Conservation (phyloP, 1,140 invertebrate genomes). For the Zaprionus camerounensis region DNA sequence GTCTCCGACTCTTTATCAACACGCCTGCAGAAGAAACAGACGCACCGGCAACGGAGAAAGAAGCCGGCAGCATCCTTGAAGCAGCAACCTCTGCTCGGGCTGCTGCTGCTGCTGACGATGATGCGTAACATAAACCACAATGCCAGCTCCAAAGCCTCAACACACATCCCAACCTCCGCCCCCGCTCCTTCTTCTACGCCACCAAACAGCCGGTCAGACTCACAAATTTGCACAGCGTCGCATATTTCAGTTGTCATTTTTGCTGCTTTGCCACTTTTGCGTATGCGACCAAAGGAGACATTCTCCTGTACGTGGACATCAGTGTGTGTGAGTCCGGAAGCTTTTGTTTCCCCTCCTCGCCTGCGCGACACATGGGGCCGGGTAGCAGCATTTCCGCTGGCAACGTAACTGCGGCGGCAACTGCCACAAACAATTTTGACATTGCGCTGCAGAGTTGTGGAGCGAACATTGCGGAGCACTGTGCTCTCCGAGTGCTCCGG, state of each 20-base stretch:
- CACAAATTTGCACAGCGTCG: slow-evolving; percentile 60
- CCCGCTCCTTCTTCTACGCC: neutral
- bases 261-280: slow-evolving; percentile 73
- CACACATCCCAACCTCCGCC: slow-evolving; percentile 22
- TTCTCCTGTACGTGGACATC: neutral
- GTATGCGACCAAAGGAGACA: slow-evolving; percentile 41
- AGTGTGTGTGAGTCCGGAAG: slow-evolving; percentile 24
- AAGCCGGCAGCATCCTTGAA: slow-evolving; percentile 18
- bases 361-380: neutral
- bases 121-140: slow-evolving; percentile 62
- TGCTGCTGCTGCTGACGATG: slow-evolving; percentile 27
- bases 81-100: neutral
- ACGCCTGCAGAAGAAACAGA: slow-evolving; percentile 28
- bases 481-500: slow-evolving; percentile 28
- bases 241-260: slow-evolving; percentile 78
- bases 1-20: slow-evolving; percentile 30
- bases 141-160: slow-evolving; percentile 42
- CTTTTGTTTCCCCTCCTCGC: slow-evolving; percentile 1
- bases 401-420: slow-evolving; percentile 70
- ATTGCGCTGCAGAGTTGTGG: slow-evolving; percentile 58
- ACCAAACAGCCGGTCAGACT: slow-evolving; percentile 18
- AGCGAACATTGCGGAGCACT: slow-evolving; percentile 18
- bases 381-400: slow-evolving; percentile 68
- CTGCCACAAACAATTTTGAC: slow-evolving; percentile 80
- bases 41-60: slow-evolving; percentile 7